These are phyloP conservation scores for Latrodectus geometricus DNA, from an alignment of 1,140 invertebrate species.

Conservation along the genomic window DNA sequence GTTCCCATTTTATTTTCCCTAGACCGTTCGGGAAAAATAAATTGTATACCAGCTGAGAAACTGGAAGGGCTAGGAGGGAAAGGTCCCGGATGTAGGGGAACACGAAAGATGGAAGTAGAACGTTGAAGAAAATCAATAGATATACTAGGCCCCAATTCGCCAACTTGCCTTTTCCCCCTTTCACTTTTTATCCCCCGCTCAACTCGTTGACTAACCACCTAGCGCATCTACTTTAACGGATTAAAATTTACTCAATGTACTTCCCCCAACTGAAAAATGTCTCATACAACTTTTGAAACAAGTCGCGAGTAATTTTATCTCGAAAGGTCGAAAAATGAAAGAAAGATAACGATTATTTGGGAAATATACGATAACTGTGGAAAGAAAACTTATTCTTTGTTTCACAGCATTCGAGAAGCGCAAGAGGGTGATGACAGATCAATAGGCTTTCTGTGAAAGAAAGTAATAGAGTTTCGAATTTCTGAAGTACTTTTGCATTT, in stretches of 20 bases:
- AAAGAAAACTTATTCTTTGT: constrained; percentile 8
- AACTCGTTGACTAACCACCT: constrained; percentile 41
- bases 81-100: constrained; percentile 60
- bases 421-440: constrained; percentile 6
- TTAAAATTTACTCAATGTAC: constrained; percentile 5
- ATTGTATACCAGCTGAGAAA: constrained; percentile 47
- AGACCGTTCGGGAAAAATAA: constrained; percentile 28
- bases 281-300: background rate
- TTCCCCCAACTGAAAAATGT: background rate
- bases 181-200: constrained; percentile 27
- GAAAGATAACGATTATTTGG: constrained; percentile 20
- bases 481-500: background rate
- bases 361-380: background rate
- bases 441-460: constrained; percentile 1
- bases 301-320: background rate
- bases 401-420: background rate
- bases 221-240: constrained; percentile 32
- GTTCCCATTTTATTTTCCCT: constrained; percentile 44
- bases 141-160: constrained; percentile 52
- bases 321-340: background rate
- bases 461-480: background rate
- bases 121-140: constrained; percentile 60
- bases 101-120: constrained; percentile 59
- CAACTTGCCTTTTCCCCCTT: constrained; percentile 57
- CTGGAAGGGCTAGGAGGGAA: constrained; percentile 16